Base-by-base conservation (phyloP, 2,113 vertebrate species). In the Microtus pennsylvanicus region DNA sequence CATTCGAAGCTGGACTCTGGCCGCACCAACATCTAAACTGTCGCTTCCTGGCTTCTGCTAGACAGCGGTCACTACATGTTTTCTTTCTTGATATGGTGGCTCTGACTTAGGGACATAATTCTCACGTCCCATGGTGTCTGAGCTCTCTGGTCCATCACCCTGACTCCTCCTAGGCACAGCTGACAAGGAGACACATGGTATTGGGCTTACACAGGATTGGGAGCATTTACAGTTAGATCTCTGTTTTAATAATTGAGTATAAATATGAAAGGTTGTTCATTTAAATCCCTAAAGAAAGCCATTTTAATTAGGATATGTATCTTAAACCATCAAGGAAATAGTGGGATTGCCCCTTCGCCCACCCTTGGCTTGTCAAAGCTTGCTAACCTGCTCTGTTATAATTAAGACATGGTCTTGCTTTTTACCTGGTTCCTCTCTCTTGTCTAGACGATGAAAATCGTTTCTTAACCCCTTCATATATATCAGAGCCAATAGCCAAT, bases 231-330 rank as follows among this genome's bases (percentile, higher is more conserved):
- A 30, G 11, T 86, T 70, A 38, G 45, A 50, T 77, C 88, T 85
- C 76, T 70, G 50, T 94, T 86, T 94, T 95, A 96, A 89, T 96
- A 92, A 95, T 77, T n/a, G 50, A 96, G 42, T 28, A 72, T 92
- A 96, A 89, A 92, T 94, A 92, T 50, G 85, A 94, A 94, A 89
- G 11, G 38, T 88, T 94, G 94, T 95, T 89, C 90, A 82, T 83
- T 94, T 91, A 72, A 96, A 70, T 72, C 83, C 61, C 72, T 28
- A 92, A 91, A 97, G 98, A 97, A 89, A 94, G 95, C 96, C 77
- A 65, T 50, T 94, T 80, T 96, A 97, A 98, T 98, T 98, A 97
- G 97, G 95, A 96, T 90, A 77, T 94, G 77, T 80, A 47, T 97
- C 91, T 87, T 89, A 97, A 88, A 98, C 96, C 98, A 97, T 58